Evolutionary conservation across 2,888 invertebrate genomes (phyloP), one percentile per base, ranked within the genome.

Genomic region (Ochropleura plecta): DNA sequence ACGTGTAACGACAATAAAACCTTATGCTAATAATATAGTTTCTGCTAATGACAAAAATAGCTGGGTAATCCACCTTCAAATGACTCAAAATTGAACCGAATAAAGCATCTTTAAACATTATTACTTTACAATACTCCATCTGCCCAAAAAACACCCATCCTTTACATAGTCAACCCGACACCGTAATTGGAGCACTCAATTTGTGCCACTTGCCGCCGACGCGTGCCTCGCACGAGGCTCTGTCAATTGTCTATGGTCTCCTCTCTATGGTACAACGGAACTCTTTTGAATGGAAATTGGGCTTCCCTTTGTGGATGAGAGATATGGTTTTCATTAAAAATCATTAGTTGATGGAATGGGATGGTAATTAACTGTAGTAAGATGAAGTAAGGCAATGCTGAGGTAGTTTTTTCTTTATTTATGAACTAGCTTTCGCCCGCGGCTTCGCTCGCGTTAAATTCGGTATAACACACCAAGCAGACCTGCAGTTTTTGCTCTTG

Each of bases 101-200:
- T 57, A 57, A 30, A 57, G 30, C 57, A 30, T 14, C 30, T 0
- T 4, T 30, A 59, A 57, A 40, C 16, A 16, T 40, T 0, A 16
- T 30, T 8, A 59, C 16, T 59, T 59, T 48, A 60, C 9, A 46
- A 44, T 14, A 49, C 6, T 40, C 1, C 7, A 51, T 3, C 7
- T 18, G 14, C 3, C 9, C 5, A 63, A 73, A 57, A 59, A 85
- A 51, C 48, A 79, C 46, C 18, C 90, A 88, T 0, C 75, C 91
- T 91, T 80, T 92, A 90, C n/a, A 70, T 74, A 87, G 88, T 89
- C 87, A 93, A 95, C 90, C 87, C 92, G 93, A 95, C 91, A 93
- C 94, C 89, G 96, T 96, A 96, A 96, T 96, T 95, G 95, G 96
- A 96, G 95, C 95, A 94, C 95, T 96, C 95, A 96, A 96, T 96